phyloP scores from a whole-genome alignment of 2,113 vertebrate genomes.

The Choloepus hoffmanni region DNA sequence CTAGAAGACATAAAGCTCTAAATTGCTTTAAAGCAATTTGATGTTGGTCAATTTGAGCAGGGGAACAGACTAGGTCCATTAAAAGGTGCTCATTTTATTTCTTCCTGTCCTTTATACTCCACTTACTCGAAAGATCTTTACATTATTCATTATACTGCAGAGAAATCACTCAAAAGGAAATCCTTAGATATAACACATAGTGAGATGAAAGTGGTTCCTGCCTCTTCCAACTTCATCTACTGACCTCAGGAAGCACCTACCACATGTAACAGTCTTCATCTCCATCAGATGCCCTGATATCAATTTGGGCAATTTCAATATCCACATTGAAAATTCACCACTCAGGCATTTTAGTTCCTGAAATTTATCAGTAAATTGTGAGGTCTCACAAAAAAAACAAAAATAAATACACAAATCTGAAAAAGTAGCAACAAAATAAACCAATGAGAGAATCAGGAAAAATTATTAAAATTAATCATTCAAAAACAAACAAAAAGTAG shows the following conservation, averaged over 20 bases:
- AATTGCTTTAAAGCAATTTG: slow-evolving; percentile 51
- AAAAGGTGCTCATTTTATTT: slow-evolving; percentile 50
- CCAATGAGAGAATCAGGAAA: background rate
- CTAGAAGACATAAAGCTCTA: slow-evolving; percentile 45
- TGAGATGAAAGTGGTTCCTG: background rate
- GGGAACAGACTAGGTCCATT: background rate
- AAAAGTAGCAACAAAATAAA: background rate
- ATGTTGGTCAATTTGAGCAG: background rate
- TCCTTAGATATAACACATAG: background rate
- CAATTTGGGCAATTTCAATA: background rate
- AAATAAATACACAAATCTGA: background rate
- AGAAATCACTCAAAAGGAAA: slow-evolving; percentile 49
- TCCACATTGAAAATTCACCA: background rate
- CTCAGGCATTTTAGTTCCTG: background rate
- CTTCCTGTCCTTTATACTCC: slow-evolving; percentile 58
- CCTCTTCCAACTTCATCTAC: background rate
- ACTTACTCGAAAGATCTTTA: slow-evolving; percentile 66
- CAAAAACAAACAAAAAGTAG: slow-evolving; percentile 13
- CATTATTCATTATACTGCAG: slow-evolving; percentile 73
- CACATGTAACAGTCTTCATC: background rate
- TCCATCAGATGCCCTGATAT: background rate
- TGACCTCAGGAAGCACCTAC: background rate
- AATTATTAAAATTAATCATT: background rate
- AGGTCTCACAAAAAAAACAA: background rate
- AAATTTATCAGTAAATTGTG: background rate